Percentiles rank a stretch among this genome's conserved stretches.
phyloP scores from a whole-genome alignment of 2,888 invertebrate species.

The Neuroscelio doddi region DNA sequence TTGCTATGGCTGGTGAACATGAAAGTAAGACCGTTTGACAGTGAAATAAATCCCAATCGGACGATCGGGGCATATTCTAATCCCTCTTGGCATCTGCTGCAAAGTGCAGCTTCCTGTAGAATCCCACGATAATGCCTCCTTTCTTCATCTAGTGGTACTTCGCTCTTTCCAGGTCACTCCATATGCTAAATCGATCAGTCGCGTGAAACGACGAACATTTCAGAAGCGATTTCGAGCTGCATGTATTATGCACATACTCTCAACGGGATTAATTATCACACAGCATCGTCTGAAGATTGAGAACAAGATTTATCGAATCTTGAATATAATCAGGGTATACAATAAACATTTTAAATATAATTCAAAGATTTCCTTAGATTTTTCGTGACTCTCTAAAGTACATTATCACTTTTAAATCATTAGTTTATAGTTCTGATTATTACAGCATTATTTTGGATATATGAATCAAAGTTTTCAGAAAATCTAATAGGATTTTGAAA shows the following conservation, averaged over 20 bases:
- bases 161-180: constrained; percentile 49
- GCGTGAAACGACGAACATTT: constrained; percentile 8
- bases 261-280: constrained; percentile 22
- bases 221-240: neutral
- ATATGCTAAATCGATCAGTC: constrained; percentile 47
- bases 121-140: constrained; percentile 42
- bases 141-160: constrained; percentile 45
- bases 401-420: too few species aligned
- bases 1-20: constrained; percentile 19
- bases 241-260: constrained; percentile 32
- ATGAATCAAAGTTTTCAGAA: too few species aligned
- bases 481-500: too few species aligned
- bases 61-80: constrained; percentile 50
- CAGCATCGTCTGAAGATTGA: neutral
- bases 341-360: too few species aligned
- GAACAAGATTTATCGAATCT: too few species aligned
- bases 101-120: constrained; percentile 22
- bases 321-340: too few species aligned
- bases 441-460: too few species aligned
- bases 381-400: too few species aligned
- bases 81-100: constrained; percentile 44
- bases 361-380: too few species aligned
- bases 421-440: too few species aligned
- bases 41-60: constrained; percentile 52
- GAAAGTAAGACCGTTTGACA: constrained; percentile 34